Conservation (phyloP, 1,140 invertebrate genomes). For the Drosophila takahashii region DNA sequence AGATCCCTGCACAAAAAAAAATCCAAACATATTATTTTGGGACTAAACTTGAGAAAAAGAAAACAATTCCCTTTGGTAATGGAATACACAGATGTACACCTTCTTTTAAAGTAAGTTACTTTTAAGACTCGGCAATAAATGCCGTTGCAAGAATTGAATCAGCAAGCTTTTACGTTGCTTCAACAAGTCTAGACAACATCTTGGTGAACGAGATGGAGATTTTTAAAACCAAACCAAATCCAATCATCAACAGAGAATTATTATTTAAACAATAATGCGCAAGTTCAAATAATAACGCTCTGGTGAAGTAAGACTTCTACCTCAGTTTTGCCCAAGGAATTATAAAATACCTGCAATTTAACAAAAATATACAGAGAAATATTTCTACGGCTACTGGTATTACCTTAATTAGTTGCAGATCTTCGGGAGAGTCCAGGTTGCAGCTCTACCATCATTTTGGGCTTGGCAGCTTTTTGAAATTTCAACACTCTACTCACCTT, state of each 20-base stretch:
- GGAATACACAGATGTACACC: too few relatives aligned
- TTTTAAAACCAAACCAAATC: not conserved
- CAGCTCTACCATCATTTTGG: not conserved
- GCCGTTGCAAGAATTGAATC: constrained; percentile 53
- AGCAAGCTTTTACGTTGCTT: constrained; percentile 71
- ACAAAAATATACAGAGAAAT: not conserved
- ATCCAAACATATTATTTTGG: too few relatives aligned
- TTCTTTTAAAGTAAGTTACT: not conserved
- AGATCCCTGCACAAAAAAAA: too few relatives aligned
- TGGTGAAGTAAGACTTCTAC: not conserved
- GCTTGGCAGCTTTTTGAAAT: constrained; percentile 6
- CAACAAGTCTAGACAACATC: constrained; percentile 56
- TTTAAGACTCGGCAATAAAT: constrained; percentile 65
- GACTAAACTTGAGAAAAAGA: too few relatives aligned
- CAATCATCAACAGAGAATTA: constrained; percentile 1
- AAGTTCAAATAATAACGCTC: not conserved
- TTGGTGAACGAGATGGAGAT: not conserved
- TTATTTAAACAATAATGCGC: constrained; percentile 1
- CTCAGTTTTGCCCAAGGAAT: not conserved
- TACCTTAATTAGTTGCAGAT: constrained; percentile 28
- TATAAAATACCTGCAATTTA: constrained; percentile 2
- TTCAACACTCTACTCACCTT: constrained; percentile 70
- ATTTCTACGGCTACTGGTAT: not conserved
- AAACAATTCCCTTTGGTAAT: too few relatives aligned
- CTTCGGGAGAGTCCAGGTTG: not conserved